These are phyloP conservation scores for Odontocerum albicorne DNA, from an alignment of 2,888 invertebrate genomes.

Conservation along the genomic window DNA sequence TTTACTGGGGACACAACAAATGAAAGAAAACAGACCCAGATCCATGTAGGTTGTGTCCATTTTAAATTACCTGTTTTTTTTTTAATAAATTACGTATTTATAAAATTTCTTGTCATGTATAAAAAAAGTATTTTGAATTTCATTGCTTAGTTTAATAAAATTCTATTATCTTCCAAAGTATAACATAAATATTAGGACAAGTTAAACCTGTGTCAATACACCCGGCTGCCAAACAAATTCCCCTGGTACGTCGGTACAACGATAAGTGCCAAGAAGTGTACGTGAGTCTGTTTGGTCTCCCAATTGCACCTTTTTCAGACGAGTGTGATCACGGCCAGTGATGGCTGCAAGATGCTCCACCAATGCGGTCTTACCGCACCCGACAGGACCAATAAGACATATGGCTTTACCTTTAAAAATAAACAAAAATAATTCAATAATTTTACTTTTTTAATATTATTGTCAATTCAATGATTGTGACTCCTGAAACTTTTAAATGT, in stretches of 20 bases:
- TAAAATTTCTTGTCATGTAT: too few relatives aligned
- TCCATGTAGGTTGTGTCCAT: too few relatives aligned
- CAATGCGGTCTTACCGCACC: conserved; percentile 91
- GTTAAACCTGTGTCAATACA: conserved; percentile 75
- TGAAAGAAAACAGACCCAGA: too few relatives aligned
- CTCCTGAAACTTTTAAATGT: too few relatives aligned
- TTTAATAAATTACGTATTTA: too few relatives aligned
- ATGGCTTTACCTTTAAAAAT: conserved; percentile 62
- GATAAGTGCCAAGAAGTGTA: conserved; percentile 89
- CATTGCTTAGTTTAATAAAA: not conserved
- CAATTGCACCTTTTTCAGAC: conserved; percentile 81
- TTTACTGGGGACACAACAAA: too few relatives aligned
- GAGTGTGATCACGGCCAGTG: conserved; percentile 64
- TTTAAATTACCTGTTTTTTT: too few relatives aligned
- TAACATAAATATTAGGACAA: not conserved
- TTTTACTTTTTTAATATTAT: too few relatives aligned
- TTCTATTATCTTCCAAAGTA: not conserved
- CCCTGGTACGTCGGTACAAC: conserved; percentile 95
- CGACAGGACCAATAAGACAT: conserved; percentile 84
- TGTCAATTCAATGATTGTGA: too few relatives aligned
- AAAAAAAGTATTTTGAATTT: not conserved
- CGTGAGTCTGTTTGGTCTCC: conserved; percentile 97
- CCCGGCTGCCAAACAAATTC: conserved; percentile 97
- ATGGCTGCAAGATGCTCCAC: conserved; percentile 84
- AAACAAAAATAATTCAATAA: too few relatives aligned